These are phyloP conservation scores for Phataginus tricuspis DNA, from an alignment of 2,797 vertebrate genomes.

Conservation along the genomic window DNA sequence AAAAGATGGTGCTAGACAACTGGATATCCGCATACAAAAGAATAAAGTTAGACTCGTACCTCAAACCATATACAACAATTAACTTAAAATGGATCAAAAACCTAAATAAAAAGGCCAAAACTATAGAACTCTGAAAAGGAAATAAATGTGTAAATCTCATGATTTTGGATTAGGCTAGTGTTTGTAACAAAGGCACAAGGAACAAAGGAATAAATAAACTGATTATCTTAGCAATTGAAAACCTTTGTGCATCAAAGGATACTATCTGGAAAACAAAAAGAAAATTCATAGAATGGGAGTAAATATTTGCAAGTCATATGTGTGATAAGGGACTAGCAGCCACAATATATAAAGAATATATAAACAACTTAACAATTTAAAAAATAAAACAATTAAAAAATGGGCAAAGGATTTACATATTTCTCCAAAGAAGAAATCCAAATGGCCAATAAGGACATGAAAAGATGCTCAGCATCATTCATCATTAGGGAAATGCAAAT, in stretches of 20 bases:
- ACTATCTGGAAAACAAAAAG: neutral
- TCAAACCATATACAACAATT: neutral
- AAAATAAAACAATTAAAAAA: neutral
- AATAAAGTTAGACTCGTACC: neutral
- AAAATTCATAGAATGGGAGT: neutral
- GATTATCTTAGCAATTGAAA: neutral
- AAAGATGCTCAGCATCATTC: neutral
- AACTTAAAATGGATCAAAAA: neutral
- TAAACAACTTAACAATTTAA: neutral
- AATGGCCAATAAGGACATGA: neutral
- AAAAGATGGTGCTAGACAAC: neutral
- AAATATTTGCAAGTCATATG: neutral
- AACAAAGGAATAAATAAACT: neutral
- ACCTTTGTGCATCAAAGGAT: neutral
- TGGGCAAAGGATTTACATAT: neutral
- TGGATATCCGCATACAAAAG: neutral
- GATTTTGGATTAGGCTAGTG: neutral
- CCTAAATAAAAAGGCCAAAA: neutral
- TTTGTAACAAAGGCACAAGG: neutral
- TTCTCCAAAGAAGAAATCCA: neutral
- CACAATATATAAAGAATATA: conserved; percentile 24
- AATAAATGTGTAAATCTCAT: neutral
- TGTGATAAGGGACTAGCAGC: neutral
- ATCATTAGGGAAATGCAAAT: neutral
- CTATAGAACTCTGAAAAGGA: neutral